Percentiles rank a stretch among this genome's conserved stretches.
Conservation (phyloP, 2,113 vertebrate species). For the Nymphicus hollandicus region DNA sequence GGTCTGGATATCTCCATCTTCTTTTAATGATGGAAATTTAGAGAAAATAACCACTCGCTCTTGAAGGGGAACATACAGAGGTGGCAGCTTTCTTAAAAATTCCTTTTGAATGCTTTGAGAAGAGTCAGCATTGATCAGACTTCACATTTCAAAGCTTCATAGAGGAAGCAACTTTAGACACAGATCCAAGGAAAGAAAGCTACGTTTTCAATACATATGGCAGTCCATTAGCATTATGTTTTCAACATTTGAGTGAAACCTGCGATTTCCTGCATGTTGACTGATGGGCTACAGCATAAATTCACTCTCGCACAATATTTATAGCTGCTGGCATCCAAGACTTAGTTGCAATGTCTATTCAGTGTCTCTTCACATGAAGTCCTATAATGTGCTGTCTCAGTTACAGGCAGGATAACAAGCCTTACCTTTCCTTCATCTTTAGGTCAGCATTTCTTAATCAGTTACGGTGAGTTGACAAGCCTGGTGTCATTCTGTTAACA, state of each 20-base stretch:
- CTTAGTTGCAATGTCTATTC: neutral
- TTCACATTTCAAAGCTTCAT: constrained; percentile 39
- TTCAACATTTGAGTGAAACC: constrained; percentile 34
- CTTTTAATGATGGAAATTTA: neutral
- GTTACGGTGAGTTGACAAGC: neutral
- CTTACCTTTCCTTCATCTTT: neutral
- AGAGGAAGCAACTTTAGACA: constrained; percentile 42
- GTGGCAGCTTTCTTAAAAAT: constrained; percentile 59
- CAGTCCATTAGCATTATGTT: constrained; percentile 58
- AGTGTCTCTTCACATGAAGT: neutral
- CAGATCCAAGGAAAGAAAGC: constrained; percentile 41
- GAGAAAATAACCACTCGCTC: neutral
- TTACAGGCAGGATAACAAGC: neutral
- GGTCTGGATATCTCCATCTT: neutral
- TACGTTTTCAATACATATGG: constrained; percentile 42
- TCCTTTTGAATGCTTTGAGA: constrained; percentile 51
- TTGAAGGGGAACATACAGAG: neutral
- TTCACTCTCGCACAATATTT: constrained; percentile 16
- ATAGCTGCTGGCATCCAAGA: constrained; percentile 23
- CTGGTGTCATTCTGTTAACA: neutral
- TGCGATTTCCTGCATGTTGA: constrained; percentile 32
- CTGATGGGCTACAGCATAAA: constrained; percentile 24
- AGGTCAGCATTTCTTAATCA: constrained; percentile 2
- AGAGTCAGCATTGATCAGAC: constrained; percentile 28
- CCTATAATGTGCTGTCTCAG: neutral